phyloP scores from a whole-genome alignment of 2,113 vertebrate genomes.

The Nanorana parkeri region DNA sequence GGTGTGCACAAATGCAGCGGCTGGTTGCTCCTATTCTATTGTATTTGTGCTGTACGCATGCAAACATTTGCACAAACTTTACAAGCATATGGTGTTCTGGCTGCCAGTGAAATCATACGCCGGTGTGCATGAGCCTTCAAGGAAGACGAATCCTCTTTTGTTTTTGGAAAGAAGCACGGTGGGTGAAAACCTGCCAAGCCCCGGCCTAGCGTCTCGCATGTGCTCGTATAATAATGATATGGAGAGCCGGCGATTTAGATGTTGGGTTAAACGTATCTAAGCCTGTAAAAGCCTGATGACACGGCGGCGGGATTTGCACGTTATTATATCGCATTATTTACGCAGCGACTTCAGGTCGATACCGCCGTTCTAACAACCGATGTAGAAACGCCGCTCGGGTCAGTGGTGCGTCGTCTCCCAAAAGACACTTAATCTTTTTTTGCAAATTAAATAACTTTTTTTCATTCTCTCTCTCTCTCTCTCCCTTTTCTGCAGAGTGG shows the following conservation, averaged over 20 bases:
- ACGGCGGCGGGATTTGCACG: not conserved
- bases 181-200: too few species aligned
- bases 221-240: not conserved
- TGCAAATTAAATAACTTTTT: conserved; percentile 52
- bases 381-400: conserved; percentile 15
- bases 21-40: too few species aligned
- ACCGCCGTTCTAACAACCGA: not conserved
- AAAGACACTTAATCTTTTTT: conserved; percentile 47
- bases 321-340: conserved; percentile 14
- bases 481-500: not conserved
- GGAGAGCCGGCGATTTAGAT: not conserved
- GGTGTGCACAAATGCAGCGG: too few species aligned
- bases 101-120: too few species aligned
- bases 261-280: not conserved
- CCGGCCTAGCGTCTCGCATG: not conserved
- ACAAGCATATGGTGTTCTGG: too few species aligned
- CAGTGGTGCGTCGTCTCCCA: conserved; percentile 34
- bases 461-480: not conserved
- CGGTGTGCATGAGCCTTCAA: too few species aligned
- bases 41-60: too few species aligned
- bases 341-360: not conserved
- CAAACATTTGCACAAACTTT: too few species aligned
- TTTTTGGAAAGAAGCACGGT: too few species aligned
- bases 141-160: too few species aligned
- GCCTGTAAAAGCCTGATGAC: not conserved